These are phyloP conservation scores for Chaetodon auriga DNA, from an alignment of 2,113 vertebrate species.

Conservation along the genomic window DNA sequence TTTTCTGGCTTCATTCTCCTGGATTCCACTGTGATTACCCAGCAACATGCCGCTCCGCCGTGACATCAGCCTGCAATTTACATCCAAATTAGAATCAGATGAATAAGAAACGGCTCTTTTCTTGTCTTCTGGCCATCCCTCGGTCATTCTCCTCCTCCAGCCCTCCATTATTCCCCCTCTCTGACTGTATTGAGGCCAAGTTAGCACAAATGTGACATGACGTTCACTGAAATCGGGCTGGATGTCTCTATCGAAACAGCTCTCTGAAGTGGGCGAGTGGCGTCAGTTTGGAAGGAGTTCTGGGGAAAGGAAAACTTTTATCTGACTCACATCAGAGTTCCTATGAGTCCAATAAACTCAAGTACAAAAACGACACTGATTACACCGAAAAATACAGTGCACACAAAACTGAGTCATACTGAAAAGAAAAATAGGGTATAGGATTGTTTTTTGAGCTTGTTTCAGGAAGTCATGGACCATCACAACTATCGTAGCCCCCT, in stretches of 20 bases:
- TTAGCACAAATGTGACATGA: conserved; percentile 61
- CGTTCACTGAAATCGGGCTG: conserved; percentile 40
- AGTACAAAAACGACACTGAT: conserved; percentile 36
- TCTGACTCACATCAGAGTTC: conserved; percentile 43
- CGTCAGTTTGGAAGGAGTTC: conserved; percentile 27
- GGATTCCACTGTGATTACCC: conserved; percentile 73
- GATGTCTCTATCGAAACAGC: conserved; percentile 59
- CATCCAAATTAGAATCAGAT: conserved; percentile 79
- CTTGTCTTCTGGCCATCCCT: conserved; percentile 52
- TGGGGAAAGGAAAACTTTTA: conserved; percentile 7
- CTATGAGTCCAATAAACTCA: conserved; percentile 48
- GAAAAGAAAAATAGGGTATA: conserved; percentile 15
- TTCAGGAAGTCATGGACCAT: conserved; percentile 10
- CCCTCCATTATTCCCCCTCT: conserved; percentile 8
- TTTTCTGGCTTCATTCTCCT: conserved; percentile 39
- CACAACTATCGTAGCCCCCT: conserved; percentile 67
- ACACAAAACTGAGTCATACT: conserved; percentile 18
- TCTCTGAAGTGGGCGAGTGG: conserved; percentile 55
- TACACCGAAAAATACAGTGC: conserved; percentile 31
- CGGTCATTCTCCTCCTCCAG: conserved; percentile 25
- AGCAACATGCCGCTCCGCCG: conserved; percentile 63
- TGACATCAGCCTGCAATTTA: conserved; percentile 71
- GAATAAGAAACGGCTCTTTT: conserved; percentile 56
- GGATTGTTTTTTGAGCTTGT: conserved; percentile 1
- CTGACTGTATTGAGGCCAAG: conserved; percentile 28